phyloP scores from a whole-genome alignment of 1,140 invertebrate species.

The Drosophila kurseongensis region DNA sequence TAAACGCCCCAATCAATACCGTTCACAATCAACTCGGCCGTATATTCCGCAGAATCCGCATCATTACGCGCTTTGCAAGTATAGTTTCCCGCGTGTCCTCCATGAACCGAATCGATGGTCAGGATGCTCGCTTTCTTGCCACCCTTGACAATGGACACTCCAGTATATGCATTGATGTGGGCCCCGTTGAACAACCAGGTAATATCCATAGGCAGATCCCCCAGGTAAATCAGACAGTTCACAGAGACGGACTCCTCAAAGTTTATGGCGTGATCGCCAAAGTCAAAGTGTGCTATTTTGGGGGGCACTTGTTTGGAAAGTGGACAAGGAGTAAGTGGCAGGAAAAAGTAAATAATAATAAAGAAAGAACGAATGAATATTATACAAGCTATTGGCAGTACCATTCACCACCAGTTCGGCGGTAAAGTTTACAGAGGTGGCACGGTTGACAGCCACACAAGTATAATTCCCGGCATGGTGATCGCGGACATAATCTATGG shows the following conservation, averaged over 20 bases:
- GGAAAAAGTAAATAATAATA: slow-evolving; percentile 21
- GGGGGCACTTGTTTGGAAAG: slow-evolving; percentile 86
- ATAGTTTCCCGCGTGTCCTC: slow-evolving; percentile 89
- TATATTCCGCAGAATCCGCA: slow-evolving; percentile 89
- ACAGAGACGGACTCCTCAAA: slow-evolving; percentile 90
- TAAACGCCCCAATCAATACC: slow-evolving; percentile 85
- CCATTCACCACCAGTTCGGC: slow-evolving; percentile 89
- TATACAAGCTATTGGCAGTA: slow-evolving; percentile 48
- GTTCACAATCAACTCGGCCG: slow-evolving; percentile 90
- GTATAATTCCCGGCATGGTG: slow-evolving; percentile 89
- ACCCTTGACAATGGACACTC: slow-evolving; percentile 81
- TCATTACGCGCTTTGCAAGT: slow-evolving; percentile 90
- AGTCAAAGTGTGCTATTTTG: slow-evolving; percentile 90
- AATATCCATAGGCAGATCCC: slow-evolving; percentile 92
- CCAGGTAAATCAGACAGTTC: slow-evolving; percentile 93
- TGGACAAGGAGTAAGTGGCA: neutral
- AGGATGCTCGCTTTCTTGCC: slow-evolving; percentile 88
- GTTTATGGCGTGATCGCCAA: slow-evolving; percentile 88
- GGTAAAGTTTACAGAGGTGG: slow-evolving; percentile 89
- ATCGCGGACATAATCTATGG: slow-evolving; percentile 87
- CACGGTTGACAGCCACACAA: slow-evolving; percentile 90
- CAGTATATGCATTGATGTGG: slow-evolving; percentile 61
- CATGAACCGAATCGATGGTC: slow-evolving; percentile 90
- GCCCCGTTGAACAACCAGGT: slow-evolving; percentile 90
- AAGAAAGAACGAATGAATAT: slow-evolving; percentile 5